Evolutionary conservation across 2,113 vertebrate species (phyloP), one percentile per base, ranked within the genome.

Genomic region (Pseudopipra pipra): DNA sequence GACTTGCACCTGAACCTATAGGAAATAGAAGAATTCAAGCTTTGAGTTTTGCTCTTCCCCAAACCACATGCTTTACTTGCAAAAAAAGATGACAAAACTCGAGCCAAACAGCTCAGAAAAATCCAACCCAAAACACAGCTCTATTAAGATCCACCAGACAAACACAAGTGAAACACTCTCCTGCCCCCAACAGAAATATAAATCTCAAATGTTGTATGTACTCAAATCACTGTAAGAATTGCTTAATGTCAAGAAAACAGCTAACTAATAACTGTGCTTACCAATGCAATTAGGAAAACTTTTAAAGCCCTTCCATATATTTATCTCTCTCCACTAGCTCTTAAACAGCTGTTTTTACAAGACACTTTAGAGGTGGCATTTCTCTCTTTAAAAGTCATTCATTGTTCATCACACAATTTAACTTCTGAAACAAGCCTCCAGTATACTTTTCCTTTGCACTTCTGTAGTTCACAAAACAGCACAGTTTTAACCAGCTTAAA

Each of bases 1-100:
- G 94, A 99, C 99, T 98, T 99, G 99, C 74, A 98, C 98, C 95
- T 99, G 98, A 85, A 99, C 99, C 99, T 99, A 71, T 3, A 96
- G 31, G 47, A 85, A 96, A 96, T 2, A 97, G 54, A 97, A 97
- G 46, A 92, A 95, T 70, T 97, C 52, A 88, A 82, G 79, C 39
- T 85, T 49, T 76, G 19, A 59, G 28, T 86, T 93, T 88, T 46
- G 24, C 6, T 70, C 44, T 66, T 89, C 76, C 44, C 74, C 33
- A 78, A 74, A 91, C 19, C 49, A 83, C 54, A 49, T 8, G 41
- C 18, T 65, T 81, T 43, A 51, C 10, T n/a, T 28, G 11, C 14
- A 54, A 37, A 6, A 78, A 39, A 31, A 21, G 3, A 23, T 3
- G 13, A 79, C 15, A 67, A 62, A 65, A 87, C 25, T 83, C 8